These are phyloP conservation scores for Neria commutata DNA, from an alignment of 2,888 invertebrate species.

Conservation along the genomic window DNA sequence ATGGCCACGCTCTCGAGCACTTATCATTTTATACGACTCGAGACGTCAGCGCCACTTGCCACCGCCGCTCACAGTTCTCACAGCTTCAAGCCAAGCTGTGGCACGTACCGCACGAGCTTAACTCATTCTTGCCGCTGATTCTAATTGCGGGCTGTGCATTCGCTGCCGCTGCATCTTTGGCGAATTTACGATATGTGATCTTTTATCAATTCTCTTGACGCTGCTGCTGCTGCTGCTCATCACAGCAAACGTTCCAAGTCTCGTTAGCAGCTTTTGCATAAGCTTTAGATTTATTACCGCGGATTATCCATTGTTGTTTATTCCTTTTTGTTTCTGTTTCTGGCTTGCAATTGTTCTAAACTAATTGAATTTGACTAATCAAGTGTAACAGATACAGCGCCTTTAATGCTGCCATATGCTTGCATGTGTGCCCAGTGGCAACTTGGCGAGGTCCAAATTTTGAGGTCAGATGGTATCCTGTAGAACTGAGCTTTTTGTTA, in stretches of 20 bases:
- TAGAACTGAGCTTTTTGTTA: no score
- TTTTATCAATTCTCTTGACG: conserved; percentile 43
- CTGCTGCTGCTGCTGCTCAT: background rate
- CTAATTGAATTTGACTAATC: conserved; percentile 22
- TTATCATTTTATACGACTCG: background rate
- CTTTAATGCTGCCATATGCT: conserved; percentile 20
- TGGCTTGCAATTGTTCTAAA: conserved; percentile 1
- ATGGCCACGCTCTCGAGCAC: conserved; percentile 4
- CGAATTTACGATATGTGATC: conserved; percentile 56
- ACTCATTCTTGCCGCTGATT: conserved; percentile 5
- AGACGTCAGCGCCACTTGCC: no score
- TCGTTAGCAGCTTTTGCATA: conserved; percentile 34
- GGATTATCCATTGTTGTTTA: conserved; percentile 51
- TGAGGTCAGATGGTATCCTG: no score
- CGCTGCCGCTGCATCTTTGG: conserved; percentile 41
- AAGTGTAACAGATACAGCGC: conserved; percentile 25
- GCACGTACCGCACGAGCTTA: no score
- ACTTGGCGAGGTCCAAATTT: no score
- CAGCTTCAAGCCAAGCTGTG: no score
- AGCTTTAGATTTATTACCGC: conserved; percentile 53
- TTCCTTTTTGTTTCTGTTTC: background rate
- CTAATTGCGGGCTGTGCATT: conserved; percentile 6
- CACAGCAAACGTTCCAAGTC: background rate
- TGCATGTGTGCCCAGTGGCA: no score
- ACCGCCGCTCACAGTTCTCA: no score